Evolutionary conservation across 2,797 vertebrate species (phyloP).

Genomic region (Lithobates pipiens): DNA sequence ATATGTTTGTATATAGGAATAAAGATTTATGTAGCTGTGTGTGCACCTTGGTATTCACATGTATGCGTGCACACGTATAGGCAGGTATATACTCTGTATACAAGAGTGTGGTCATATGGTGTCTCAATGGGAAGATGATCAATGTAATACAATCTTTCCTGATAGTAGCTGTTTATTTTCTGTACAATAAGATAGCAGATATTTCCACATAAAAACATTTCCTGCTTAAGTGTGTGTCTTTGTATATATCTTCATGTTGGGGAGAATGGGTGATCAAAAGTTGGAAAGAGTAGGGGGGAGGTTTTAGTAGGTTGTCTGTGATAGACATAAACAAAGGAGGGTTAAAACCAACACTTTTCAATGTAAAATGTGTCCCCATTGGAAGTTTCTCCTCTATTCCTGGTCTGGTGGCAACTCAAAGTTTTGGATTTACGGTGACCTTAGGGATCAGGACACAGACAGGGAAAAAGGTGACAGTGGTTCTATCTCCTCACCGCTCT

Average conservation of each 20-base stretch:
- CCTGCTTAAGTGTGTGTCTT: constrained; percentile 47
- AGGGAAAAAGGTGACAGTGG: no score
- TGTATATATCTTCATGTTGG: neutral
- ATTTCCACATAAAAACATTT: constrained; percentile 59
- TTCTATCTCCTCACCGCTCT: no score
- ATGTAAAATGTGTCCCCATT: no score
- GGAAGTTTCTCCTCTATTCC: no score
- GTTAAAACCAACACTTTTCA: no score
- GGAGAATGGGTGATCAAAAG: neutral
- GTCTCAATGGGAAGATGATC: constrained; percentile 5
- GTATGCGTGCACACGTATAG: neutral
- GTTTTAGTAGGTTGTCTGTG: no score
- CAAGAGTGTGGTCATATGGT: neutral
- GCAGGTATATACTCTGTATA: neutral
- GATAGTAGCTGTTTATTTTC: constrained; percentile 30
- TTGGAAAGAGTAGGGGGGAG: no score
- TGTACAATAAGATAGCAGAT: constrained; percentile 38
- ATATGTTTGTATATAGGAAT: constrained; percentile 21
- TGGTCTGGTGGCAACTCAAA: no score
- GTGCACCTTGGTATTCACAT: neutral
- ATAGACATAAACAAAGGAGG: no score
- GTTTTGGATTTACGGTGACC: no score
- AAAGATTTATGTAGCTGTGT: constrained; percentile 14
- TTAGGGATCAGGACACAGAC: no score
- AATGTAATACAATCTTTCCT: constrained; percentile 25